Conservation (phyloP, 2,888 invertebrate genomes). For the Athetis lepigone region DNA sequence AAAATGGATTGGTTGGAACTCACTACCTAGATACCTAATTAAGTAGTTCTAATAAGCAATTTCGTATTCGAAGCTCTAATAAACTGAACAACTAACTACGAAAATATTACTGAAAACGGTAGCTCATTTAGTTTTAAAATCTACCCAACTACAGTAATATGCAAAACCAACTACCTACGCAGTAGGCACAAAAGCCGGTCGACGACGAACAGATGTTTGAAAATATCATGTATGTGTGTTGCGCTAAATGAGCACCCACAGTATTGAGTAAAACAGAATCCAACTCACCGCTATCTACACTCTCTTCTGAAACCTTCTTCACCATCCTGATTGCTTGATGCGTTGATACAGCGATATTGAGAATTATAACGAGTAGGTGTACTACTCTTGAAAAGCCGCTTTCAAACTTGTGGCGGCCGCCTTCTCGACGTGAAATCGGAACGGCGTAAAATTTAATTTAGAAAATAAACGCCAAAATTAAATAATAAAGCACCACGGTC, state of each 20-base stretch:
- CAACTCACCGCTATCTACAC: conserved; percentile 89
- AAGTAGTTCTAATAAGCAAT: conserved; percentile 51
- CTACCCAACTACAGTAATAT: conserved; percentile 43
- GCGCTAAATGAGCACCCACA: conserved; percentile 49
- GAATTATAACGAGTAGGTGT: conserved; percentile 85
- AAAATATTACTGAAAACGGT: conserved; percentile 17
- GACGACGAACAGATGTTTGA: conserved; percentile 51
- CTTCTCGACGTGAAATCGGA: conserved; percentile 90
- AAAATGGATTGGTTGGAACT: conserved; percentile 30
- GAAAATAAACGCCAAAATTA: conserved; percentile 82
- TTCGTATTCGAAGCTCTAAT: conserved; percentile 43
- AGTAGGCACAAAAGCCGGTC: conserved; percentile 67
- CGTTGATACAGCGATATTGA: conserved; percentile 84
- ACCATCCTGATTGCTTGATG: conserved; percentile 88
- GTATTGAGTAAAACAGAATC: conserved; percentile 48
- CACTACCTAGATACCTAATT: conserved; percentile 9
- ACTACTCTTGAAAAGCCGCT: conserved; percentile 90
- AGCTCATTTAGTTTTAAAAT: conserved; percentile 31
- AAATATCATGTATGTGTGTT: conserved; percentile 51
- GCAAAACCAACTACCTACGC: conserved; percentile 70
- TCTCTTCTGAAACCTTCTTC: conserved; percentile 90
- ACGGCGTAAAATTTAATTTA: conserved; percentile 82
- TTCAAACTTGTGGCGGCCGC: conserved; percentile 89
- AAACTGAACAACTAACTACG: conserved; percentile 14
- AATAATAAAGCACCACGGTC: conserved; percentile 86